A percentile compares a stretch with the other conserved stretches of the same genome.
Conservation (phyloP, 2,888 invertebrate genomes). For the Aporophyla nigra region DNA sequence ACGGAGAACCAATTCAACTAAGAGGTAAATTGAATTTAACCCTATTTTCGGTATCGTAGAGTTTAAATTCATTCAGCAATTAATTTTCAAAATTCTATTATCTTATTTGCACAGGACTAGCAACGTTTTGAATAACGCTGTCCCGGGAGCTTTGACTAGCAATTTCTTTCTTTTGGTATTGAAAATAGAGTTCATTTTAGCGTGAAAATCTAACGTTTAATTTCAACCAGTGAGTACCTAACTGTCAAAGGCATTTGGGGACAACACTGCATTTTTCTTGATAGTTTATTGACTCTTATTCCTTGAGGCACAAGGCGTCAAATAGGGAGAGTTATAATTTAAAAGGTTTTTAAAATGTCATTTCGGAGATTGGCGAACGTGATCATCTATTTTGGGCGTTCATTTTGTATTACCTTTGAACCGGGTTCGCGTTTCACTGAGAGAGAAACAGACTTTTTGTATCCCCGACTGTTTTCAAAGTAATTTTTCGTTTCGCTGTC, state of each 20-base stretch:
- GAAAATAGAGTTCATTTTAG: slow-evolving; percentile 44
- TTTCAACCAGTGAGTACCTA: slow-evolving; percentile 69
- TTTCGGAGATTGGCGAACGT: slow-evolving; percentile 28
- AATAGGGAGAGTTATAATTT: slow-evolving; percentile 18
- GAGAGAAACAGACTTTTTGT: slow-evolving; percentile 23
- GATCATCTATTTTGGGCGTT: slow-evolving; percentile 42
- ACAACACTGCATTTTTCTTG: slow-evolving; percentile 57
- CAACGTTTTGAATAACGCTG: slow-evolving; percentile 73
- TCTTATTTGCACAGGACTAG: slow-evolving; percentile 78
- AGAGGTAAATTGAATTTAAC: slow-evolving; percentile 45
- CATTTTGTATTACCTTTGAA: slow-evolving; percentile 47
- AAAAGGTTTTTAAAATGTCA: slow-evolving; percentile 36
- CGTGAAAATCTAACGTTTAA: slow-evolving; percentile 34
- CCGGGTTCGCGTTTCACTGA: slow-evolving; percentile 41
- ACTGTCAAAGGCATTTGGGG: slow-evolving; percentile 78
- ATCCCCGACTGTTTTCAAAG: slow-evolving; percentile 32
- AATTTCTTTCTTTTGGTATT: slow-evolving; percentile 25
- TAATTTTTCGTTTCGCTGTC: slow-evolving; percentile 24
- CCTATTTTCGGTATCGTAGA: slow-evolving; percentile 37
- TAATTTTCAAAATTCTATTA: slow-evolving; percentile 75
- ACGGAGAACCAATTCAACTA: slow-evolving; percentile 47
- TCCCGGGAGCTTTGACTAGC: slow-evolving; percentile 44
- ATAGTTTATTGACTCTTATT: slow-evolving; percentile 54
- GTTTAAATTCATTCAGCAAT: slow-evolving; percentile 54
- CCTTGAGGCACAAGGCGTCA: slow-evolving; percentile 30